Percentiles rank a stretch among this genome's conserved stretches.
phyloP scores from a whole-genome alignment of 2,113 vertebrate genomes.

The Aspidoscelis tigris region DNA sequence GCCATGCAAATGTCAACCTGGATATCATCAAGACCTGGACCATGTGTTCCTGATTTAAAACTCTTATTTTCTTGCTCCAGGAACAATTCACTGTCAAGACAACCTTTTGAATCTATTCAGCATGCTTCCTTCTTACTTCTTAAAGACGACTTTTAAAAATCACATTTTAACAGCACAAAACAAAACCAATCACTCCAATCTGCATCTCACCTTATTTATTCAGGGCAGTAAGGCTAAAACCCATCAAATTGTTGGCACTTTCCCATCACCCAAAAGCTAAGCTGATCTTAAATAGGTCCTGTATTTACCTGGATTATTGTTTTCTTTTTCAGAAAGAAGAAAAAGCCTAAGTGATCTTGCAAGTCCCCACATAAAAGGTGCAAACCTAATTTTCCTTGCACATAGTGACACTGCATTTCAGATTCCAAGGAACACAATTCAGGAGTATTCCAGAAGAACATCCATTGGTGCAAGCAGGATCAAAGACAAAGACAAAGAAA shows the following conservation, averaged over 20 bases:
- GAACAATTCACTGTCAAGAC: constrained; percentile 54
- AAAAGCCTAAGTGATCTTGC: too few species aligned
- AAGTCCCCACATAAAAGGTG: too few species aligned
- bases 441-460: too few species aligned
- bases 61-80: constrained; percentile 64
- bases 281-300: too few species aligned
- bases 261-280: not conserved
- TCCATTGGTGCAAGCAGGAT: too few species aligned
- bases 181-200: constrained; percentile 11
- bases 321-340: not conserved
- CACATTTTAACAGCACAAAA: not conserved
- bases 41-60: constrained; percentile 69
- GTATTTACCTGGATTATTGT: too few species aligned
- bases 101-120: constrained; percentile 57
- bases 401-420: too few species aligned
- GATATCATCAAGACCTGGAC: constrained; percentile 51
- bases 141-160: not conserved
- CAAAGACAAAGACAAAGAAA: too few species aligned
- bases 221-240: constrained; percentile 14
- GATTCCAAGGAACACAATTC: too few species aligned
- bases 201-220: constrained; percentile 31
- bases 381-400: too few species aligned
- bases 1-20: constrained; percentile 59
- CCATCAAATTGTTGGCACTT: constrained; percentile 39
- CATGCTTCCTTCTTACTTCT: constrained; percentile 43